These are phyloP conservation scores for Sebastes variabilis DNA, from an alignment of 2,797 vertebrate genomes.

Conservation along the genomic window DNA sequence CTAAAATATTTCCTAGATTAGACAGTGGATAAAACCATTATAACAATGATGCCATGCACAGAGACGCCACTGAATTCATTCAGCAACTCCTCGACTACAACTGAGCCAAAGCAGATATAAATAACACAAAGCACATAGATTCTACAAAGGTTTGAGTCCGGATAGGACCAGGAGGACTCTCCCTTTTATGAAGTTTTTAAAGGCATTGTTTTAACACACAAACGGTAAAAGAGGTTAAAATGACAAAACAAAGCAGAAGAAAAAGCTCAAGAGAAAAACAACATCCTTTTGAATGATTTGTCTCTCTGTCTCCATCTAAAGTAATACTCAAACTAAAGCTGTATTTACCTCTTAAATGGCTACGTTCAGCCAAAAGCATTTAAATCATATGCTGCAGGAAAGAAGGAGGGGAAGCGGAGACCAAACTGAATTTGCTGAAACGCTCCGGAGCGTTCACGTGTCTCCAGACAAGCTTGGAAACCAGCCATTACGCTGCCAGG, in stretches of 20 bases:
- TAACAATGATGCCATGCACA: fast-evolving
- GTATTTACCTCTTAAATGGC: conserved; percentile 51
- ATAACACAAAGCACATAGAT: too few species aligned
- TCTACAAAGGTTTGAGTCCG: too few species aligned
- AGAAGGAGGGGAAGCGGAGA: conserved; percentile 6
- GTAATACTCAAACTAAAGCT: conserved; percentile 22
- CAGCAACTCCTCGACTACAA: too few species aligned
- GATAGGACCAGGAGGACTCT: too few species aligned
- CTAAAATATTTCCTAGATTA: fast-evolving
- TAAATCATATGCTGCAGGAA: conserved; percentile 61
- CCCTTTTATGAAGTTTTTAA: too few species aligned
- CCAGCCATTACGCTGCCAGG: conserved; percentile 6
- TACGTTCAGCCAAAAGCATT: conserved; percentile 52
- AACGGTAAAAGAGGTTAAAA: background rate
- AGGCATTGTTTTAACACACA: too few species aligned
- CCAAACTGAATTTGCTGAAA: conserved; percentile 18
- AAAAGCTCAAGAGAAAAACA: conserved; percentile 26
- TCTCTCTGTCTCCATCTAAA: conserved; percentile 21
- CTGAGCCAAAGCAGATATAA: too few species aligned
- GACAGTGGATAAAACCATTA: too few species aligned
- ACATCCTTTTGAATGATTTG: background rate
- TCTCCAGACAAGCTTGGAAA: conserved; percentile 35
- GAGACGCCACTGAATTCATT: too few species aligned
- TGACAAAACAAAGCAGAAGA: background rate
- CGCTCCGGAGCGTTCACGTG: conserved; percentile 31